Base-by-base conservation (phyloP, 1,140 invertebrate species). In the Drosophila subobscura region DNA sequence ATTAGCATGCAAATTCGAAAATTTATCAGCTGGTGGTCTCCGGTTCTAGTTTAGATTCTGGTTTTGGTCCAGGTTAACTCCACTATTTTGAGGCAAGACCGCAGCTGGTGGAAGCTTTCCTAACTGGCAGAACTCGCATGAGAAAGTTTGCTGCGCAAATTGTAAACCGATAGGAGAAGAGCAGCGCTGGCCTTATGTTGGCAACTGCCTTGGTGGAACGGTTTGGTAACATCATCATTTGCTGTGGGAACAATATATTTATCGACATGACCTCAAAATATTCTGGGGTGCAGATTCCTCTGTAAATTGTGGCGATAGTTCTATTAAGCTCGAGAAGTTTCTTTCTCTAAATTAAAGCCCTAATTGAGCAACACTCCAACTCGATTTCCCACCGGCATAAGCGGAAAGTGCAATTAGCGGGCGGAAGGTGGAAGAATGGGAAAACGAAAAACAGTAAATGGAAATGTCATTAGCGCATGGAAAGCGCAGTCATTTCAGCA, bases 1-100 rank as follows among this genome's bases (percentile, higher is more conserved):
- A 79, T 79, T 85, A 83, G 76, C 72, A 85, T 85, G 76, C 55
- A 76, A 79, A 79, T 83, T 83, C 79, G 71, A 72, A 79, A 83
- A 85, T 79, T 76, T 85, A 85, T 79, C 58, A 71, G 64, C 47
- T 67, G 56, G 49, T 54, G 56, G 57, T 52, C 42, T 45, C 12
- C 7, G 52, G 4, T 10, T 29, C 6, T 16, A 33, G 10, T n/a
- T 12, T 50, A 16, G 20, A 25, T 40, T 29, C 25, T 55, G 42
- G 42, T 42, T 49, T 23, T 37, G 25, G 29, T 44, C 44, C 50
- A 16, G 44, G 58, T 53, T 53, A 14, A 51, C 53, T 40, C 40
- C 44, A 23, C 33, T 65, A 40, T 74, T 74, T 14, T 44, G 40
- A 23, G 12, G 14, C 23, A 27, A 20, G 5, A 72, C 66, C 57